Percentiles rank a stretch among this genome's conserved stretches.
Conservation (phyloP, 2,888 invertebrate species). For the Leptothorax acervorum region DNA sequence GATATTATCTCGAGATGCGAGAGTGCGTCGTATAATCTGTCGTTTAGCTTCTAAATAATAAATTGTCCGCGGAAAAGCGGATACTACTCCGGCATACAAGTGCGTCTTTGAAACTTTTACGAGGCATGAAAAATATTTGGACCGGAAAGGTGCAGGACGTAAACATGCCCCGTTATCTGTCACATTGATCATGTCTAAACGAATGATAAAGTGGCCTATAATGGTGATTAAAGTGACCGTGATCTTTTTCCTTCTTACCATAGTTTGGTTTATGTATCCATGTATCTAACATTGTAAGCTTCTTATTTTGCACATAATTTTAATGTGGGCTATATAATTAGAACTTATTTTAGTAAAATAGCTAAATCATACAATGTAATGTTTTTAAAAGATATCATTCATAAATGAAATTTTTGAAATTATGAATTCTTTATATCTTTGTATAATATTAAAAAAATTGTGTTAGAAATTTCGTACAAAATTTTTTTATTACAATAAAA, state of each 20-base stretch:
- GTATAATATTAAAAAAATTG: background rate
- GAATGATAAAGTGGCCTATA: slow-evolving; percentile 9
- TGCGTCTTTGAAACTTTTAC: slow-evolving; percentile 46
- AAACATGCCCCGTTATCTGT: slow-evolving; percentile 37
- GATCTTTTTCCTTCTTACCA: background rate
- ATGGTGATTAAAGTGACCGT: background rate
- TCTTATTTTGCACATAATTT: background rate
- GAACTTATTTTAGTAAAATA: background rate
- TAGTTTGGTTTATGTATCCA: background rate
- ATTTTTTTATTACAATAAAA: background rate
- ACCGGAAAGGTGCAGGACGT: slow-evolving; percentile 12
- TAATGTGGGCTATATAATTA: background rate
- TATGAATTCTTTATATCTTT: background rate
- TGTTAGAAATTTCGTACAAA: background rate
- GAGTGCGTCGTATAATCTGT: slow-evolving; percentile 4
- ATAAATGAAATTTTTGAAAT: background rate
- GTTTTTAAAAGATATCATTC: background rate
- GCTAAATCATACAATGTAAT: background rate
- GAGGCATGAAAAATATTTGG: slow-evolving; percentile 35
- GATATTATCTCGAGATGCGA: background rate
- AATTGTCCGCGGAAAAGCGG: slow-evolving; percentile 24
- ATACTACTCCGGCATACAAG: slow-evolving; percentile 1
- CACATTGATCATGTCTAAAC: slow-evolving; percentile 36
- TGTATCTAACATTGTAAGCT: background rate
- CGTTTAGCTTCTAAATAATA: slow-evolving; percentile 42